phyloP scores from a whole-genome alignment of 1,140 invertebrate genomes.

The Macrostomum lignano region DNA sequence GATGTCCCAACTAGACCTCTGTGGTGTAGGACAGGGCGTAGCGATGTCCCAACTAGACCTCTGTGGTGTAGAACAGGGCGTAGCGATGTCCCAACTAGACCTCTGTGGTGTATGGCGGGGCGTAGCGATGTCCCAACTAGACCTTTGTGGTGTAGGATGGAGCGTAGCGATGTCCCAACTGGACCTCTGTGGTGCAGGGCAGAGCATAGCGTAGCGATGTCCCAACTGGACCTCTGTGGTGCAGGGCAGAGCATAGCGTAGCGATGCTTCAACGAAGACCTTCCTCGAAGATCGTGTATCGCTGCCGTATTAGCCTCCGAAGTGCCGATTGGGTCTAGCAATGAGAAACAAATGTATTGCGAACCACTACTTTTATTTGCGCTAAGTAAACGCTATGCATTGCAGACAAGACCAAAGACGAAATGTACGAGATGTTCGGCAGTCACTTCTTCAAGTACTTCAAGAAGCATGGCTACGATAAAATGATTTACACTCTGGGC shows the following conservation, averaged over 20 bases:
- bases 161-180: too few species aligned
- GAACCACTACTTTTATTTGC: neutral
- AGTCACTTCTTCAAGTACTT: conserved; percentile 22
- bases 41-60: too few species aligned
- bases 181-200: too few species aligned
- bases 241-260: neutral
- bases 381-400: neutral
- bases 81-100: too few species aligned
- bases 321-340: neutral
- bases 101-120: too few species aligned
- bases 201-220: too few species aligned
- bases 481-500: conserved; percentile 21
- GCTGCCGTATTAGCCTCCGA: neutral
- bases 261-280: neutral
- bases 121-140: too few species aligned
- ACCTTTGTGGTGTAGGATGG: too few species aligned
- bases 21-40: too few species aligned
- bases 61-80: too few species aligned
- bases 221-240: neutral
- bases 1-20: too few species aligned
- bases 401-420: conserved; percentile 12
- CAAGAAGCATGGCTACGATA: conserved; percentile 19
- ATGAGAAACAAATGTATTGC: conserved; percentile 5
- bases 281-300: neutral
- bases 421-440: conserved; percentile 20